Conservation (phyloP, 1,140 invertebrate genomes). For the Aradophagus sp. region DNA sequence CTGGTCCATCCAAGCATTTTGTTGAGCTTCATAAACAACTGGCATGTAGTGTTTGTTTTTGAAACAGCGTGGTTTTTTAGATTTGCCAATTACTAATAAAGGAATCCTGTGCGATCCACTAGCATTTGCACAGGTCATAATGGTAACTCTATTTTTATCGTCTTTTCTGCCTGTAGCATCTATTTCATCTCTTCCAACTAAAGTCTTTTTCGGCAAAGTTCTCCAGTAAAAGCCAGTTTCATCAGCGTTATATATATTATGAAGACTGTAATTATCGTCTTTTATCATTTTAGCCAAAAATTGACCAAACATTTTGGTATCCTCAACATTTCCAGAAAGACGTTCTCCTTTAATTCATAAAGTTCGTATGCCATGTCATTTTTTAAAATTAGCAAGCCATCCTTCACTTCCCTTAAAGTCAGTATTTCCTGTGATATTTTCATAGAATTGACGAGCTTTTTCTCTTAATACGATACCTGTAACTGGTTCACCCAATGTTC, state of each 20-base stretch:
- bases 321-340: constrained; percentile 61
- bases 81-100: constrained; percentile 4
- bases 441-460: constrained; percentile 3
- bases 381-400: constrained; percentile 6
- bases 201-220: constrained; percentile 62
- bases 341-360: constrained; percentile 15
- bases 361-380: constrained; percentile 3
- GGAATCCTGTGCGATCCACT: constrained; percentile 5
- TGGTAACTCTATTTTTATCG: constrained; percentile 1
- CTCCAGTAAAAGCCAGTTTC: constrained; percentile 59
- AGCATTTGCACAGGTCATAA: constrained; percentile 12
- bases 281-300: constrained; percentile 56
- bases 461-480: constrained; percentile 4
- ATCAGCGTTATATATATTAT: constrained; percentile 58
- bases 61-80: constrained; percentile 3
- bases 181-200: constrained; percentile 27
- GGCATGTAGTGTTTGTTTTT: constrained; percentile 11
- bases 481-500: background rate
- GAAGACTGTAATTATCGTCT: constrained; percentile 53
- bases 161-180: background rate
- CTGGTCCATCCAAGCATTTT: constrained; percentile 13
- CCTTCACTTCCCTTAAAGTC: constrained; percentile 6
- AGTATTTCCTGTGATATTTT: constrained; percentile 5
- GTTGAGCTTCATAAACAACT: background rate
- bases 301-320: constrained; percentile 55